These are phyloP conservation scores for Ceyx melanurus DNA, from an alignment of 2,113 vertebrate genomes.

Conservation along the genomic window DNA sequence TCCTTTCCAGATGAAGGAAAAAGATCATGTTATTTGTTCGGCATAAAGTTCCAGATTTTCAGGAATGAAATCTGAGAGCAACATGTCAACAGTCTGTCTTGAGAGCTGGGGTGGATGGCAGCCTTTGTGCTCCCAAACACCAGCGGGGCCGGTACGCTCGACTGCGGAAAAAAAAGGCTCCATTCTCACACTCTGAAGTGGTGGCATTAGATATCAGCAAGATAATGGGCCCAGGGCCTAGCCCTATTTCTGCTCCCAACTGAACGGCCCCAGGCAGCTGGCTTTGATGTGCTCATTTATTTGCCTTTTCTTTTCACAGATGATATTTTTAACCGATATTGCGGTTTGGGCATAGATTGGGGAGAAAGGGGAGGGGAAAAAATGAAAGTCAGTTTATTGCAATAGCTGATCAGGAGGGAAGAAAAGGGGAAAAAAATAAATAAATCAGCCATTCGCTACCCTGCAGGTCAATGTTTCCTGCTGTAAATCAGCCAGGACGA, in stretches of 20 bases:
- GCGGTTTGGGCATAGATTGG: background rate
- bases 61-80: constrained; percentile 77
- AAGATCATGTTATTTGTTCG: constrained; percentile 75
- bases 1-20: constrained; percentile 71
- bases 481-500: background rate
- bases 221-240: constrained; percentile 72
- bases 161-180: constrained; percentile 66
- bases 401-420: background rate
- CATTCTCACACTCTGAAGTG: constrained; percentile 73
- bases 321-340: constrained; percentile 69
- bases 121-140: constrained; percentile 79
- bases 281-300: constrained; percentile 74
- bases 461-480: background rate
- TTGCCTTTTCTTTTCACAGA: constrained; percentile 62
- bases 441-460: background rate
- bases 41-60: constrained; percentile 78
- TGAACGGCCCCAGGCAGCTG: constrained; percentile 63
- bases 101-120: constrained; percentile 68
- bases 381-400: background rate
- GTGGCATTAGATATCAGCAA: constrained; percentile 76
- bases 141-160: constrained; percentile 62
- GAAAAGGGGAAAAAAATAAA: background rate
- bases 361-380: background rate
- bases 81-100: constrained; percentile 68
- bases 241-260: constrained; percentile 62